These are phyloP conservation scores for Poeciliopsis occidentalis DNA, from an alignment of 2,113 vertebrate species.

Conservation along the genomic window DNA sequence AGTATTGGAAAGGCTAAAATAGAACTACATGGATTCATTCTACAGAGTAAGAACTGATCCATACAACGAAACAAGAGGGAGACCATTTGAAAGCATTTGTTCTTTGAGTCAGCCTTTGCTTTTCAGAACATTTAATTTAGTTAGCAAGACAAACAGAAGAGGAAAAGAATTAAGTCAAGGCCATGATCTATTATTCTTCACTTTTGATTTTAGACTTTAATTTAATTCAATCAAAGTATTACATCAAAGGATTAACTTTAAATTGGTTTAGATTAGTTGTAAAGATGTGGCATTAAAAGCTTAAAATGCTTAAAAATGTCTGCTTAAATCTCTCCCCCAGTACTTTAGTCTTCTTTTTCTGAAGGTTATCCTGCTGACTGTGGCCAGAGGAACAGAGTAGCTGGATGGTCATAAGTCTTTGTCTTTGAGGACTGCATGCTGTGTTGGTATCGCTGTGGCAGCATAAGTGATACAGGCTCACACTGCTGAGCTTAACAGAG, in stretches of 20 bases:
- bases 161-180: not conserved
- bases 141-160: not conserved
- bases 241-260: not conserved
- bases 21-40: constrained; percentile 63
- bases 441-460: constrained; percentile 71
- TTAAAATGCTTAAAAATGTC: not conserved
- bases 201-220: not conserved
- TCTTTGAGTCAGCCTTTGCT: not conserved
- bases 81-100: constrained; percentile 21
- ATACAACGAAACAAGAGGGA: constrained; percentile 52
- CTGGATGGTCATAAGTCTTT: constrained; percentile 67
- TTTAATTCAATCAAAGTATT: not conserved
- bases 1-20: constrained; percentile 44
- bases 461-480: constrained; percentile 77
- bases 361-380: constrained; percentile 71
- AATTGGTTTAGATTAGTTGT: too few species aligned
- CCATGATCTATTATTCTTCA: not conserved
- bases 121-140: not conserved
- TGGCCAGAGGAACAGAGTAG: constrained; percentile 61
- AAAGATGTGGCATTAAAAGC: too few species aligned
- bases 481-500: constrained; percentile 72
- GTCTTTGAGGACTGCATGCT: constrained; percentile 73
- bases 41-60: constrained; percentile 49
- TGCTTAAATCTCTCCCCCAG: constrained; percentile 1
- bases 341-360: constrained; percentile 43